A percentile compares a stretch with the other conserved stretches of the same genome.
Conservation (phyloP, 2,888 invertebrate genomes). For the Gymnocheta viridis region DNA sequence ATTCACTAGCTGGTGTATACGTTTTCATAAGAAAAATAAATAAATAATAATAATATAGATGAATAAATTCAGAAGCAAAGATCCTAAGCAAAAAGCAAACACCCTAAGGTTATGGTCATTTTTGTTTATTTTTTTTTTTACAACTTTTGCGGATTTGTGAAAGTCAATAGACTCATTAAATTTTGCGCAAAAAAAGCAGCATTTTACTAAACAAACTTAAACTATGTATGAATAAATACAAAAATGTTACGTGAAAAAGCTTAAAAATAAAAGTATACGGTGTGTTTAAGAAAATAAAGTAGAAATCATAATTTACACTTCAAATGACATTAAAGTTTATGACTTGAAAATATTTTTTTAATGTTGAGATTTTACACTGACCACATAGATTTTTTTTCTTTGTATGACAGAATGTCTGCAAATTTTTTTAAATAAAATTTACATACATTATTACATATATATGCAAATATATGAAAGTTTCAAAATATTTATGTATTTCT, state of each 20-base stretch:
- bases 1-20: background rate
- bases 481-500: background rate
- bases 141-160: conserved; percentile 37
- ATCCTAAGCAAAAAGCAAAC: conserved; percentile 3
- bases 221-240: conserved; percentile 43
- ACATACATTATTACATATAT: no score
- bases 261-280: background rate
- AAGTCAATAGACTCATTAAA: conserved; percentile 65
- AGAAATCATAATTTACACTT: background rate
- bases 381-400: background rate
- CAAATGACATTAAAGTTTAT: conserved; percentile 29
- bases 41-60: no score
- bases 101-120: conserved; percentile 64
- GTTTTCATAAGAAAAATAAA: background rate
- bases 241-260: background rate
- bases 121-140: background rate
- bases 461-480: no score
- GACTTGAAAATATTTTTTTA: background rate
- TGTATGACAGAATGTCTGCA: background rate
- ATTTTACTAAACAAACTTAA: conserved; percentile 15
- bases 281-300: background rate
- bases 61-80: background rate
- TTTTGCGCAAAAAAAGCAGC: conserved; percentile 13
- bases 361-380: background rate
- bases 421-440: no score